Conservation (phyloP, 2,113 vertebrate species). For the Lagopus leucura region DNA sequence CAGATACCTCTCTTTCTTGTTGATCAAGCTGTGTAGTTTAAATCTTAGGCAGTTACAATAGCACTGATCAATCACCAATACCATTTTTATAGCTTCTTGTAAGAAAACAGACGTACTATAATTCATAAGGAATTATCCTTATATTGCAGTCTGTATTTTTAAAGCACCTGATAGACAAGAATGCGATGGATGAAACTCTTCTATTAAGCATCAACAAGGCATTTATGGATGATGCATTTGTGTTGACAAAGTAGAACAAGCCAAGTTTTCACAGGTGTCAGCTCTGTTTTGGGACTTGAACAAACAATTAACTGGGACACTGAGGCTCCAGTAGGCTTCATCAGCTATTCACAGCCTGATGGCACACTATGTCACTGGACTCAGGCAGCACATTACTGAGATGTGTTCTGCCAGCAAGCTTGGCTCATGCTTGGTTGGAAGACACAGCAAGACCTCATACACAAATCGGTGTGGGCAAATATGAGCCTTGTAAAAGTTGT, state of each 20-base stretch:
- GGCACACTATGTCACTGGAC: background rate
- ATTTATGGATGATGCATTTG: background rate
- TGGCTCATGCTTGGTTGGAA: background rate
- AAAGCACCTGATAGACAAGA: background rate
- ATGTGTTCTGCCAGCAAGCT: background rate
- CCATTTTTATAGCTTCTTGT: conserved; percentile 5
- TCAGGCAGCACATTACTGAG: background rate
- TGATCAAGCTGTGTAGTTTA: background rate
- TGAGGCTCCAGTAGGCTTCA: background rate
- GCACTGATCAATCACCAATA: conserved; percentile 3
- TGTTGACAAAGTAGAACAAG: background rate
- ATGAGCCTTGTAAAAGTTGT: background rate
- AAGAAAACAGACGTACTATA: background rate
- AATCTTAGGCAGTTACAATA: conserved; percentile 10
- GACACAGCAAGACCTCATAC: background rate
- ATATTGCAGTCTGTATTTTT: conserved; percentile 1
- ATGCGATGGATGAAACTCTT: background rate
- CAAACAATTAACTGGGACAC: background rate
- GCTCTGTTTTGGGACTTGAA: conserved; percentile 4
- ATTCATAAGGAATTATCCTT: background rate
- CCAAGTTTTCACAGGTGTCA: conserved; percentile 46
- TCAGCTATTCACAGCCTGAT: background rate
- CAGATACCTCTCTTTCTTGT: background rate
- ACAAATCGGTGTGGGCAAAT: background rate
- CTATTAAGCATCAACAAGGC: background rate